phyloP scores from a whole-genome alignment of 2,797 vertebrate genomes.

The Hapalemur alaotrensis region DNA sequence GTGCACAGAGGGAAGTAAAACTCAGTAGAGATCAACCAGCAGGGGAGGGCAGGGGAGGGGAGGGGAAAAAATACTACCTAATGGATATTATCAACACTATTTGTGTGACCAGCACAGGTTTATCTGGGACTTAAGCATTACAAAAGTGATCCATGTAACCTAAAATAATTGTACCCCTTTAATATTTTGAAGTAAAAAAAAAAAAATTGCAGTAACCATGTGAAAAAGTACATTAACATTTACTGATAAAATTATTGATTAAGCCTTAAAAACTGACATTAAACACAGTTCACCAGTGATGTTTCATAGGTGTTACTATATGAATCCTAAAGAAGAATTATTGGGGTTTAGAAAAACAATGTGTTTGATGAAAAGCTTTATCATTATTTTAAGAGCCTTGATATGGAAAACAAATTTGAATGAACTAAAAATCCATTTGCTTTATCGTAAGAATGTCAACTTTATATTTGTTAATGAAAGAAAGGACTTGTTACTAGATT shows the following conservation, averaged over 20 bases:
- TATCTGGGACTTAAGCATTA: background rate
- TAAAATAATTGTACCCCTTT: background rate
- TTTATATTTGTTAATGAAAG: constrained; percentile 17
- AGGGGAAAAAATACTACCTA: too few relatives aligned
- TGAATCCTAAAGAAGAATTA: background rate
- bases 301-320: background rate
- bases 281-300: background rate
- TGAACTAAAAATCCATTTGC: background rate
- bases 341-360: background rate
- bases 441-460: background rate
- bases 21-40: background rate
- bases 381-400: background rate
- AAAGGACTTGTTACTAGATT: background rate
- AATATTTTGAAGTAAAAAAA: background rate
- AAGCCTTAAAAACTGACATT: background rate
- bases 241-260: background rate
- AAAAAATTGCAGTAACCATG: background rate
- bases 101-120: background rate
- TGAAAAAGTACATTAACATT: background rate
- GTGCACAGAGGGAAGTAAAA: background rate
- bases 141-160: background rate
- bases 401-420: background rate
- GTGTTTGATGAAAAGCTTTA: background rate
- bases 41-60: too few relatives aligned
- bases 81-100: background rate